Percentiles rank a stretch among this genome's conserved stretches.
These are phyloP conservation scores for Echinarachnius parma DNA, from an alignment of 53 echinoderm and acorn worm species.

Conservation along the genomic window DNA sequence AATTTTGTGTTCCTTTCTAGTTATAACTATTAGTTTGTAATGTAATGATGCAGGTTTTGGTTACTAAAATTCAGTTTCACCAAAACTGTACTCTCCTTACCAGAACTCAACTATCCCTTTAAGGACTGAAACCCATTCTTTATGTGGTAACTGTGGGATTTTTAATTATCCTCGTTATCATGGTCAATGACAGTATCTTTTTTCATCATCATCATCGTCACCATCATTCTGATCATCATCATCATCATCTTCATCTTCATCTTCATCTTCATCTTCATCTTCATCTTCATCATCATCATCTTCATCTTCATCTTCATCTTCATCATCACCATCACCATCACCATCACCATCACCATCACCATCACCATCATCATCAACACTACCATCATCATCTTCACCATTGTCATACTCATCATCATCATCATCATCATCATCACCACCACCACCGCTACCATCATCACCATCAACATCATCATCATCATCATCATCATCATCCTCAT, in stretches of 20 bases:
- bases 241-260: conserved; percentile 1
- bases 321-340: not conserved
- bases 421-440: conserved; percentile 15
- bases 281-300: no score
- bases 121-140: no score
- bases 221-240: not conserved
- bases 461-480: not conserved
- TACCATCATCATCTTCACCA: conserved; percentile 4
- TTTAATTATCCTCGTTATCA: no score
- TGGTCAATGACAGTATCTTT: not conserved
- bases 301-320: not conserved
- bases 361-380: conserved; percentile 12
- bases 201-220: not conserved
- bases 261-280: not conserved
- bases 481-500: conserved; percentile 13
- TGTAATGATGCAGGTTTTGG: no score
- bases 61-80: no score
- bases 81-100: no score
- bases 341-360: not conserved
- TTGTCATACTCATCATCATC: not conserved
- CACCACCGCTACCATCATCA: conserved; percentile 12
- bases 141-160: no score
- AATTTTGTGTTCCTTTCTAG: no score
- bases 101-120: no score
- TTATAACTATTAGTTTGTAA: no score